Percentiles rank a stretch among this genome's conserved stretches.
Evolutionary conservation across 2,113 vertebrate genomes (phyloP).

Genomic region (Gobiocypris rarus): DNA sequence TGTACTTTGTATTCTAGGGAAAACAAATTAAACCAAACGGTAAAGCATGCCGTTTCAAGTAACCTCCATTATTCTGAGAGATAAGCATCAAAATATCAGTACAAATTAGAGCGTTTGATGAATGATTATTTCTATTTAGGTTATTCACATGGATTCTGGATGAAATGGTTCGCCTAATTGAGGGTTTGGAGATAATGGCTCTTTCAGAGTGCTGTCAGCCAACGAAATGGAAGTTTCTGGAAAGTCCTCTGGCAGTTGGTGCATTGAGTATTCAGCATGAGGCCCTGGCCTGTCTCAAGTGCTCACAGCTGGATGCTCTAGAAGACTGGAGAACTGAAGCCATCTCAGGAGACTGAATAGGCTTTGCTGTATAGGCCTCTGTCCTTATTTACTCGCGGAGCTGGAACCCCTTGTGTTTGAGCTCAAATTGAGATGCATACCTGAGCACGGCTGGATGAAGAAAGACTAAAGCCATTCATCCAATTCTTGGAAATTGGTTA

Average conservation of each 20-base stretch:
- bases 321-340: slow-evolving; percentile 42
- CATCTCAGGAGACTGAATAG: slow-evolving; percentile 49
- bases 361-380: slow-evolving; percentile 37
- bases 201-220: slow-evolving; percentile 48
- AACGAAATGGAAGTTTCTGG: slow-evolving; percentile 52
- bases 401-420: slow-evolving; percentile 32
- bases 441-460: slow-evolving; percentile 37
- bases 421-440: slow-evolving; percentile 48
- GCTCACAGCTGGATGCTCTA: slow-evolving; percentile 57
- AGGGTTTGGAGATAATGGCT: slow-evolving; percentile 46
- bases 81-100: slow-evolving; percentile 44
- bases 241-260: slow-evolving; percentile 52
- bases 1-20: neutral
- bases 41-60: slow-evolving; percentile 19
- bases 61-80: slow-evolving; percentile 3
- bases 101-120: slow-evolving; percentile 39
- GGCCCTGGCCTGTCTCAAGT: slow-evolving; percentile 51
- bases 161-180: slow-evolving; percentile 49
- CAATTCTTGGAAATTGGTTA: slow-evolving; percentile 22
- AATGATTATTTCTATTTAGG: slow-evolving; percentile 33
- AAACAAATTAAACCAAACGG: slow-evolving; percentile 13
- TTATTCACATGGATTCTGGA: slow-evolving; percentile 46
- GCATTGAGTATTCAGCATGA: slow-evolving; percentile 56
- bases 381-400: slow-evolving; percentile 41
- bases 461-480: slow-evolving; percentile 38